A percentile compares a stretch with the other conserved stretches of the same genome.
Evolutionary conservation across 2,888 invertebrate species (phyloP).

Genomic region (Villa cingulata): DNA sequence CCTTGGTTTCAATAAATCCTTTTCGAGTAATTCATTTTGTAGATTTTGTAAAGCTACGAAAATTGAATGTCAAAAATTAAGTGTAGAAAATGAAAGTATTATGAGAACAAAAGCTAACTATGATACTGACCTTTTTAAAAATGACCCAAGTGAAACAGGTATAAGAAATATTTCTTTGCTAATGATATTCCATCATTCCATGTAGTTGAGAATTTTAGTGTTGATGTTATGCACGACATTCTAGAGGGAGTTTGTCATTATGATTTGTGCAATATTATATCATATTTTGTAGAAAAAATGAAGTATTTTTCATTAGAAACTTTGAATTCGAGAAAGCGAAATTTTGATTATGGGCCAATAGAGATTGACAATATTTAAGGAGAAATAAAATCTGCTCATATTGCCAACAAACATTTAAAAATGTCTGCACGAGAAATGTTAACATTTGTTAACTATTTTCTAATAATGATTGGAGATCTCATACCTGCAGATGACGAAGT

Average conservation of each 20-base stretch:
- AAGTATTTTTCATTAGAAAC: conserved; percentile 16
- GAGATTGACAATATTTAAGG: conserved; percentile 17
- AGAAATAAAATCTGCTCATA: conserved; percentile 11
- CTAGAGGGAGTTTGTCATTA: conserved; percentile 16
- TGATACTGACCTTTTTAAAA: conserved; percentile 8
- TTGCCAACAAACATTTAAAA: conserved; percentile 10
- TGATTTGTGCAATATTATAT: conserved; percentile 14
- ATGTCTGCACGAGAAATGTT: conserved; percentile 20
- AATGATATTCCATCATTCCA: conserved; percentile 17
- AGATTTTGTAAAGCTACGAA: conserved; percentile 18
- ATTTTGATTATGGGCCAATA: conserved; percentile 16
- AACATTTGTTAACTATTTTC: conserved; percentile 16
- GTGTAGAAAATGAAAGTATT: conserved; percentile 9
- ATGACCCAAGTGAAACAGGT: conserved; percentile 11
- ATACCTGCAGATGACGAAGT: conserved; percentile 17
- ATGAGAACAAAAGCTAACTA: conserved; percentile 16
- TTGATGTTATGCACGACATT: conserved; percentile 17
- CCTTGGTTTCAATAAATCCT: conserved; percentile 6
- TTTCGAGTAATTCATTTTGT: conserved; percentile 18
- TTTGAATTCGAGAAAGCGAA: conserved; percentile 16
- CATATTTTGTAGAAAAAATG: conserved; percentile 12
- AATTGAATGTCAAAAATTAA: conserved; percentile 11
- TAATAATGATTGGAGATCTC: conserved; percentile 19
- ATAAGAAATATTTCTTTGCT: conserved; percentile 17
- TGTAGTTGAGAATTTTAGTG: conserved; percentile 15